Evolutionary conservation across 2,888 invertebrate species (phyloP), one percentile per base, ranked within the genome.

Genomic region (Microctonus brassicae): DNA sequence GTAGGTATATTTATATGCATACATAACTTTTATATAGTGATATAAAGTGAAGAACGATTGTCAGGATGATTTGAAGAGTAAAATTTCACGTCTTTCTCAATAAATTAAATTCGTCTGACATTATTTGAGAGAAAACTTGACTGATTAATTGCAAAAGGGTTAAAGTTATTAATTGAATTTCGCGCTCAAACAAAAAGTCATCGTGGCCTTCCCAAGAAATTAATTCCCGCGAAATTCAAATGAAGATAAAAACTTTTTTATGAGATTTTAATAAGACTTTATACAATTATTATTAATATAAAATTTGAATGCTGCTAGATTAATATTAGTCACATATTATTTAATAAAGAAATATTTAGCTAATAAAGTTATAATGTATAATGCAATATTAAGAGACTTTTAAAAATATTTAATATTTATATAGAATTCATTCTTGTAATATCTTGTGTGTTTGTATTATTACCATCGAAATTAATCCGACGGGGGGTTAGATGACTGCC

Each of bases 401-500:
- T n/a, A n/a, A n/a, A n/a, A n/a, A n/a, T n/a, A n/a, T n/a, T n/a
- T n/a, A n/a, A n/a, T n/a, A 7, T 47, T 20, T 17, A 5, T 17
- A 7, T 20, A n/a, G n/a, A n/a, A n/a, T 20, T n/a, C 13, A 10
- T 26, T 3, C 7, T 29, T 29, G 3, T 29, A 5, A 7, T 29
- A 29, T 29, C 29, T 5, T 7, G 29, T 29, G 1, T 1, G 24
- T 55, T 5, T 22, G 13, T 26, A 24, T 55, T 26, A 13, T n/a
- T 13, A 26, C 26, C 13, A 22, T 42, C 26, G 39, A 62, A 62
- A 62, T 39, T 20, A 29, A 20, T 22, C 20, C 11, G 20, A 60
- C 26, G 39, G 10, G 11, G 47, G 52, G 63, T 29, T 63, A 47
- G 52, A 63, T 63, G 63, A 62, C 62, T 62, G 64, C 20, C 22